Base-by-base conservation (phyloP, 2,888 invertebrate species). In the Empis livida region DNA sequence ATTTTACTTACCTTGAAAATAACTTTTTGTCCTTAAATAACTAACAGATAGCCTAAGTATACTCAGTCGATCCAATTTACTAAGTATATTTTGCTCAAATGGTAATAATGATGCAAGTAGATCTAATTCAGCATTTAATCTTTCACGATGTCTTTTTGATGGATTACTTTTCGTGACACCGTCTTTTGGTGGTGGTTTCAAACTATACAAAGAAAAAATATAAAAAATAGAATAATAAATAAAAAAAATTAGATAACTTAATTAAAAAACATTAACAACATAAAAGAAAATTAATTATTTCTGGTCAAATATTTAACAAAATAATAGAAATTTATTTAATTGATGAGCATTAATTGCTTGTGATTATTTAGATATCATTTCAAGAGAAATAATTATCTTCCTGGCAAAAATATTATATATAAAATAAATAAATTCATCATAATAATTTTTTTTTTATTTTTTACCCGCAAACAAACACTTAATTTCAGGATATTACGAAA, bases 21-120 rank as follows among this genome's bases (percentile, higher is more conserved):
- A 99, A 74, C 95, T 94, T 76, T 99, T 99, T 64, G 95, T 97
- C 62, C 97, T 82, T 59, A 99, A 80, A 71, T 96, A 99, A 76
- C 94, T 94, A 72, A 99, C 99, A 47, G 95, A 94, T 55, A 99
- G 82, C 65, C 99, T 80, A 59, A 99, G 79, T 62, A 99, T 97
- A 67, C 95, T 96, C 57, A 99, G 83, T 61, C 99, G 83, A 76
- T 99, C 99, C 67, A 99, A 77, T 73, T 99, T 97, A 70, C 93
- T 92, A 59, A 96, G 84, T 67, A 96, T 95, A 71, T 93, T 94
- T 74, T 95, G 93, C 71, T 96, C 95, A 75, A 94, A 96, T 59
- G 96, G 96, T 60, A 93, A 77, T 60, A 93, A 74, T 56, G 91
- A 86, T 42, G 99, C 97, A 62, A 99, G 73, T 47, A 93, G 93